Evolutionary conservation across 2,113 vertebrate species (phyloP), one percentile per base, ranked within the genome.

Genomic region (Acrocephalus arundinaceus): DNA sequence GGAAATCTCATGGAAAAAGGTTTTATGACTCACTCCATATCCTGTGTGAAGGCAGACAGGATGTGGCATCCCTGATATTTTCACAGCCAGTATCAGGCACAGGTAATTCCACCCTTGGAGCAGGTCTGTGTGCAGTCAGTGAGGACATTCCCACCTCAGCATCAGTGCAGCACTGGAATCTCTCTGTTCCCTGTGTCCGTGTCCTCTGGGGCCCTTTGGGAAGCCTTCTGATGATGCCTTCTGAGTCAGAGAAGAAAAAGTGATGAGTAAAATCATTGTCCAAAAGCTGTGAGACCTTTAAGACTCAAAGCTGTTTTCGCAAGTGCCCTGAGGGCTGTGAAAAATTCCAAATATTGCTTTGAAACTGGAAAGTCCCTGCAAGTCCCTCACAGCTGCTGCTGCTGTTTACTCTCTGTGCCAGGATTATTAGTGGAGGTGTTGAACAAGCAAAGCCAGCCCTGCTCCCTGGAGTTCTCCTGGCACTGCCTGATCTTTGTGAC

Each of bases 351-450:
- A 90, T 67, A 65, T 11, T 79, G 58, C 65, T 80, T 83, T 93
- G 59, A 62, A 54, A n/a, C 57, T 30, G 20, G 71, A 37, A 92
- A 94, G 61, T 37, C 63, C 72, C 83, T 41, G 72, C 2, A 2
- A 88, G 63, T 23, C 88, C 84, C 81, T 91, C 45, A 31, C 78
- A 46, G 63, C 31, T 51, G 65, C 82, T 90, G 57, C 52, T 83
- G 37, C 67, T 94, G 76, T 95, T 95, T 90, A 75, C 59, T 80
- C 49, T 82, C 43, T 45, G 46, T 83, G 93, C 52, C 88, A 89
- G 89, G 83, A 57, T 95, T 87, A 94, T 95, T 87, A 94, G 85
- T 10, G 1, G 65, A 93, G 77, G 71, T 63, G 76, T 85, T 94
- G 78, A 72, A 83, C 66, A 89, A 95, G 49, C 85, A 86, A 24